These are phyloP conservation scores for Diabrotica virgifera DNA, from an alignment of 1,140 invertebrate species.

Conservation along the genomic window DNA sequence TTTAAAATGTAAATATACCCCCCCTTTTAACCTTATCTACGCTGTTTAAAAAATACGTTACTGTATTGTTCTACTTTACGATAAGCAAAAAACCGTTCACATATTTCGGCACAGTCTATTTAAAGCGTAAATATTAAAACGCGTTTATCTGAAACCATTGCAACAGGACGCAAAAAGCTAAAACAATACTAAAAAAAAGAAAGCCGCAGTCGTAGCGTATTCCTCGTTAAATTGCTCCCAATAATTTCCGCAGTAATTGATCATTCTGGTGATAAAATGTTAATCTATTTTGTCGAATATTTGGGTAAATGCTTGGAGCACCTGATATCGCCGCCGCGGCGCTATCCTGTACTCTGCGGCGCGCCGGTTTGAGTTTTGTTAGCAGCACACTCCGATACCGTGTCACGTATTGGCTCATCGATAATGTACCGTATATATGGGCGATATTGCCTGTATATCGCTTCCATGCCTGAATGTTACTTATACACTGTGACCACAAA, in stretches of 20 bases:
- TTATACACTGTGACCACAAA: background rate
- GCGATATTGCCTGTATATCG: slow-evolving; percentile 8
- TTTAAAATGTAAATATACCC: too few relatives aligned
- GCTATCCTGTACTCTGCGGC: background rate
- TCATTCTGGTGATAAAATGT: slow-evolving; percentile 19
- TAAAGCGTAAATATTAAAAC: too few relatives aligned
- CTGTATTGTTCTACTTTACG: too few relatives aligned
- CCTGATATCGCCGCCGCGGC: slow-evolving; percentile 5
- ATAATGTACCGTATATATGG: slow-evolving; percentile 33
- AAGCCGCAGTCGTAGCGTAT: too few relatives aligned
- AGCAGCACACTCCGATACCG: slow-evolving; percentile 11
- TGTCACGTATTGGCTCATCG: slow-evolving; percentile 32
- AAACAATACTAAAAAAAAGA: too few relatives aligned
- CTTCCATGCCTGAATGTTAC: background rate
- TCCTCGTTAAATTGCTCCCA: background rate
- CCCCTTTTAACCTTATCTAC: too few relatives aligned
- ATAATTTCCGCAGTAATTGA: slow-evolving; percentile 5
- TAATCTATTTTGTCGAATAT: slow-evolving; percentile 31
- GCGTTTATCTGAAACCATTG: too few relatives aligned
- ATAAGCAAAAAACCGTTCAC: too few relatives aligned
- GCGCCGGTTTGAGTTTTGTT: slow-evolving; percentile 16
- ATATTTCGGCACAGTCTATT: too few relatives aligned
- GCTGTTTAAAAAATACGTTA: too few relatives aligned
- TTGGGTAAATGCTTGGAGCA: slow-evolving; percentile 22
- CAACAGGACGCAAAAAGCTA: too few relatives aligned